phyloP scores from a whole-genome alignment of 1,140 invertebrate genomes.

The Drosophila chauvacae region DNA sequence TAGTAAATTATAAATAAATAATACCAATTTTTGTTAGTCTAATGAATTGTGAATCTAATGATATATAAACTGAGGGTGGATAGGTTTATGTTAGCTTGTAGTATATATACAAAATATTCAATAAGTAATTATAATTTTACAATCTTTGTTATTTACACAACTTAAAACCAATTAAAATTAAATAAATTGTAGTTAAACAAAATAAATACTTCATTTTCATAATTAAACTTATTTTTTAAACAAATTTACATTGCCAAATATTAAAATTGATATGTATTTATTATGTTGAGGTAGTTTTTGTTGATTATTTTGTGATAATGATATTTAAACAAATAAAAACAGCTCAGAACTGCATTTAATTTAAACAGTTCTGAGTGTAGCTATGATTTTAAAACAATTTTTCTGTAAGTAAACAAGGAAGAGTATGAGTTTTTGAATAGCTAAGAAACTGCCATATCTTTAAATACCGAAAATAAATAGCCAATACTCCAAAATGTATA shows the following conservation, averaged over 20 bases:
- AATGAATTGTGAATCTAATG: accelerated
- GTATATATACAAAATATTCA: not conserved
- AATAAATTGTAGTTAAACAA: not conserved
- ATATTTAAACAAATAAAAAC: not conserved
- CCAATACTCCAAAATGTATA: not conserved
- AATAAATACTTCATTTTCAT: not conserved
- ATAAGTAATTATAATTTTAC: not conserved
- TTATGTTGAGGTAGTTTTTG: not conserved
- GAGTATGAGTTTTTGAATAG: not conserved
- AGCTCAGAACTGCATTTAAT: not conserved
- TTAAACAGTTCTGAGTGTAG: not conserved
- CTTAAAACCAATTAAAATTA: not conserved
- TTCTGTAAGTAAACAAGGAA: not conserved
- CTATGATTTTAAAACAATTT: not conserved
- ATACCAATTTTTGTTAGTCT: not conserved
- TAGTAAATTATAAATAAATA: not conserved
- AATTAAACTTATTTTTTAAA: no score
- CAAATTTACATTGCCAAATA: no score
- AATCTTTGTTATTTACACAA: not conserved
- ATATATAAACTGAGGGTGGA: no score
- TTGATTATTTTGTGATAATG: not conserved
- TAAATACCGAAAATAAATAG: slow-evolving; percentile 22
- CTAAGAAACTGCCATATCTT: slow-evolving; percentile 29
- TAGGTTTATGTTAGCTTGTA: not conserved
- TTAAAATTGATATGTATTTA: no score